Evolutionary conservation across 2,113 vertebrate genomes (phyloP), one percentile per base, ranked within the genome.

Genomic region (Pipa parva): DNA sequence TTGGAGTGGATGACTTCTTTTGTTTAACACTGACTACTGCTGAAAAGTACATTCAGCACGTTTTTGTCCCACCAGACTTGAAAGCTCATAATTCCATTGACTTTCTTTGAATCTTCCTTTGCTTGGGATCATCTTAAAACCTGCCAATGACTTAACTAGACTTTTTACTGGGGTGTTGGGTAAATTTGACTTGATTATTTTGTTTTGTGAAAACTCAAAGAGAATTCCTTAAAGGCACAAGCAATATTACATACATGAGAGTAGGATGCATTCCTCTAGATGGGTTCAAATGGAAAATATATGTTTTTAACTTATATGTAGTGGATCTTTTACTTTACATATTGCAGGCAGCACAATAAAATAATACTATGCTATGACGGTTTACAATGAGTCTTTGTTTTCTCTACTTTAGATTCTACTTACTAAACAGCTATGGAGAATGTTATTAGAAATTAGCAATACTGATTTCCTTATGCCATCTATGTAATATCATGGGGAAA

Each of bases 1-100:
- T n/a, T 80, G 81, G 75, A 78, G 75, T 80, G 78, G 74, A 42
- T 72, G 72, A 75, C 61, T 59, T n/a, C 73, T 71, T 85, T 83
- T 84, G 76, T 83, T 76, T 72, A 52, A n/a, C 0, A 24, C 71
- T 74, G 71, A 75, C 65, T 46, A 71, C 76, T n/a, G 56, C 64
- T 76, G 75, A 80, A 72, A 84, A 63, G 56, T 3, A 25, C 3
- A 9, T 37, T 76, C 69, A 1, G 61, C 0, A 1, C 17, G n/a
- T 50, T 74, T 79, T 78, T 79, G 73, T 78, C 72, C 70, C 67
- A 52, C 50, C 69, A 51, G 71, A 75, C 66, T 75, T 76, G 76
- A 72, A 78, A 81, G 72, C 1, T 60, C 63, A 63, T 73, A 71
- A 77, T 73, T 78, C 65, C 72, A 72, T 36, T 28, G 67, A 57